A percentile compares a stretch with the other conserved stretches of the same genome.
Evolutionary conservation across 2,797 vertebrate species (phyloP).

Genomic region (Myotis pilosus): DNA sequence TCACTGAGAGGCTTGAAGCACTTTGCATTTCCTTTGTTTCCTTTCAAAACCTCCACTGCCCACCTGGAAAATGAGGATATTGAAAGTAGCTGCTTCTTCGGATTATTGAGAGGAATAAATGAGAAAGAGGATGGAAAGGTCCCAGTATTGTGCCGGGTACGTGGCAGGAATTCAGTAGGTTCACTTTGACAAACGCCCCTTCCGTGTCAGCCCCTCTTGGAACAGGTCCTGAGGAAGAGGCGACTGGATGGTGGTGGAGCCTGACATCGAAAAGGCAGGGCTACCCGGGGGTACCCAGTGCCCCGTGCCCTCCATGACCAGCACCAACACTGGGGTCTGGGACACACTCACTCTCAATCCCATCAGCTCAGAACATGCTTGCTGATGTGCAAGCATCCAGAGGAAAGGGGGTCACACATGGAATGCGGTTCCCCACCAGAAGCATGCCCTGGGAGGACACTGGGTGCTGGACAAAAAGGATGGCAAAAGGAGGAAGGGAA

Average conservation of each 20-base stretch:
- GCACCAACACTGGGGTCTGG: neutral
- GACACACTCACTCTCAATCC: neutral
- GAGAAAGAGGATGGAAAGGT: neutral
- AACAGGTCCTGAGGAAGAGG: accelerated
- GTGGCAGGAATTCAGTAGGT: neutral
- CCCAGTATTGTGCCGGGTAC: neutral
- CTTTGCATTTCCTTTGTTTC: neutral
- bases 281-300: neutral
- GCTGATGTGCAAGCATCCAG: neutral
- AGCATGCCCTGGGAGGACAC: neutral
- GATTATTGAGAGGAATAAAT: neutral
- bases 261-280: neutral
- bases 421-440: neutral
- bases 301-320: accelerated
- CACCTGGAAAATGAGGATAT: neutral
- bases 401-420: neutral
- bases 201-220: neutral
- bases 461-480: neutral
- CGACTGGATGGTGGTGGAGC: accelerated
- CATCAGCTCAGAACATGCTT: neutral
- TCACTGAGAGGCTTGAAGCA: neutral
- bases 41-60: neutral
- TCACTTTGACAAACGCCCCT: neutral
- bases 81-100: neutral
- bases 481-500: neutral